A percentile compares a stretch with the other conserved stretches of the same genome.
These are phyloP conservation scores for Irena cyanogastra DNA, from an alignment of 2,113 vertebrate genomes.

Conservation along the genomic window DNA sequence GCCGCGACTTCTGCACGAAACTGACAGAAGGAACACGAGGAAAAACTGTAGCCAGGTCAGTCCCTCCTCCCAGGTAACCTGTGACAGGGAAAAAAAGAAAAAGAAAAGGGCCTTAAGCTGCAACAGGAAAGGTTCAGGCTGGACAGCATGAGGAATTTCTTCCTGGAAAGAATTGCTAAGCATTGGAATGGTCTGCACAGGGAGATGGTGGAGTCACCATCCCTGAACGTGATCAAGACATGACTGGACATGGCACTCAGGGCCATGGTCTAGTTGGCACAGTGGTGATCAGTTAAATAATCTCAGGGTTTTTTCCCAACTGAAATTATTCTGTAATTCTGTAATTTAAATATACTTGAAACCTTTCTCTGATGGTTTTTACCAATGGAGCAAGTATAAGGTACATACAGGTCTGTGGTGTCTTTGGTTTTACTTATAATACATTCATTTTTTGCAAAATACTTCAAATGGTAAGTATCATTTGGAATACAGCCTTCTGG, in stretches of 20 bases:
- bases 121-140: neutral
- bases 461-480: neutral
- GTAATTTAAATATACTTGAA: neutral
- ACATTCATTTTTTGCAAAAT: neutral
- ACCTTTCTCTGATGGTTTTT: neutral
- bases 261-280: neutral
- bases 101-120: neutral
- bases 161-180: neutral
- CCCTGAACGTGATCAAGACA: neutral
- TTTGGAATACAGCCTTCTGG: neutral
- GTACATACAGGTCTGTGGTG: neutral
- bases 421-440: neutral
- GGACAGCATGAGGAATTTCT: neutral
- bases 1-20: neutral
- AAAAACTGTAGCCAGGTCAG: neutral
- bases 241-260: neutral
- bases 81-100: neutral
- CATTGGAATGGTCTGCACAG: neutral
- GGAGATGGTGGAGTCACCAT: too few relatives aligned
- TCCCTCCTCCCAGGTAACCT: neutral
- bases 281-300: neutral
- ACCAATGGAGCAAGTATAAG: neutral
- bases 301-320: neutral
- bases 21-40: fast-evolving
- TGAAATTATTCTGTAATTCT: neutral